Base-by-base conservation (phyloP, 1,140 invertebrate genomes). In the Zaprionus lachaisei region DNA sequence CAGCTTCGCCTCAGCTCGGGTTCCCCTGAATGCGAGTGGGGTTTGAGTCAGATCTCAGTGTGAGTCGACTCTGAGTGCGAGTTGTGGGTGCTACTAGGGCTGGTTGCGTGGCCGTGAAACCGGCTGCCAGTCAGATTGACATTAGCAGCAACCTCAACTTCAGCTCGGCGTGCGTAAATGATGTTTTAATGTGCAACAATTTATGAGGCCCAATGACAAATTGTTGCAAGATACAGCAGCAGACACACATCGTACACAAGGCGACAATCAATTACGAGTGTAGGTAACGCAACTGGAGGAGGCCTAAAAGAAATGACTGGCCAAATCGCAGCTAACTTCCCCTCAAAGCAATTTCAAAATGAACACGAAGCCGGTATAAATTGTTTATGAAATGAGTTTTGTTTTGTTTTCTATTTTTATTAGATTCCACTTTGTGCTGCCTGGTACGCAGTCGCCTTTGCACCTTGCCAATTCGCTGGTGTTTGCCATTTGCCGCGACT, bases 131-230 rank as follows among this genome's bases (percentile, higher is more conserved):
- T 31, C 34, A 37, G 37, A 74, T 67, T 58, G 26, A 61, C 71
- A 55, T 65, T 34, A 66, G 28, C 70, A 28, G 14, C 38, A 41
- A 63, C 12, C n/a, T 20, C 54, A 58, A 28, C 63, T 31, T 17
- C 22, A 28, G 26, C 44, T 51, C 54, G 37, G 63, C 37, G n/a
- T 26, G 17, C 41, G 55, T 58, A 58, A 69, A 64, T 60, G 62
- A 34, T 49, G 15, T 71, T 57, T 82, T 80, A 86, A 86, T 86
- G 41, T 80, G 63, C 60, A 74, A 74, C 72, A 62, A 69, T 62
- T 69, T 69, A 62, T 74, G 73, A 49, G 57, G 47, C 22, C 56
- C 26, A 65, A 72, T 69, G 65, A 62, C 72, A 49, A 69, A 69
- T 69, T 62, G 38, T 63, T 56, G 58, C 47, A 74, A 70, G 68